Evolutionary conservation across 2,113 vertebrate genomes (phyloP), one percentile per base, ranked within the genome.

Genomic region (Cavia aperea): DNA sequence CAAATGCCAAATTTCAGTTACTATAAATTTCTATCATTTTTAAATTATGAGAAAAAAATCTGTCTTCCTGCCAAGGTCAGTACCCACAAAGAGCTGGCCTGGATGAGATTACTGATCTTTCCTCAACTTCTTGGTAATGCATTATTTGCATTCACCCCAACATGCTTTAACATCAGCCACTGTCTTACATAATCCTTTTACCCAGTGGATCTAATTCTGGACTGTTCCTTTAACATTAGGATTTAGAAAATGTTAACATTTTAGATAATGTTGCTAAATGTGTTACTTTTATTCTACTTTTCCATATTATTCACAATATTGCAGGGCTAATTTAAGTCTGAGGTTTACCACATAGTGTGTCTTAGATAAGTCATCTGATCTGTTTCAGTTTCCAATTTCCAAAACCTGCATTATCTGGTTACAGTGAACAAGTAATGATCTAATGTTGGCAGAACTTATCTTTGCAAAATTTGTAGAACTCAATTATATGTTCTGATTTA

Each of bases 61-160:
- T 70, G 26, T 88, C 94, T 95, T 83, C 46, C 88, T 96, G 95
- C 89, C 93, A 91, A 90, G 87, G 62, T 86, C 14, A n/a, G 83
- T 81, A 87, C 88, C 58, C 73, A 72, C 16, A 87, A 85, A 92
- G 0, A 56, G 56, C 60, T 92, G 78, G 81, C 6, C 49, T 79
- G 63, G 51, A 75, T 83, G 83, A 88, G 62, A 68, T 1, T 70
- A 11, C 19, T 79, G 70, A 79, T 72, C 26, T 95, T 90, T 89
- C 81, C 86, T 92, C 70, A 36, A 83, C 4, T 56, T 18, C 70
- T 89, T 86, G 58, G 72, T 56, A 77, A 91, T 56, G 58, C 18
- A 43, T 82, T 54, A 66, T 36, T 1, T 87, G 19, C 92, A 81
- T 81, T 92, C 24, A 62, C 56, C 72, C 65, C 82, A 72, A 77